A percentile compares a stretch with the other conserved stretches of the same genome.
These are phyloP conservation scores for Rosalia funebris DNA, from an alignment of 2,888 invertebrate species.

Conservation along the genomic window DNA sequence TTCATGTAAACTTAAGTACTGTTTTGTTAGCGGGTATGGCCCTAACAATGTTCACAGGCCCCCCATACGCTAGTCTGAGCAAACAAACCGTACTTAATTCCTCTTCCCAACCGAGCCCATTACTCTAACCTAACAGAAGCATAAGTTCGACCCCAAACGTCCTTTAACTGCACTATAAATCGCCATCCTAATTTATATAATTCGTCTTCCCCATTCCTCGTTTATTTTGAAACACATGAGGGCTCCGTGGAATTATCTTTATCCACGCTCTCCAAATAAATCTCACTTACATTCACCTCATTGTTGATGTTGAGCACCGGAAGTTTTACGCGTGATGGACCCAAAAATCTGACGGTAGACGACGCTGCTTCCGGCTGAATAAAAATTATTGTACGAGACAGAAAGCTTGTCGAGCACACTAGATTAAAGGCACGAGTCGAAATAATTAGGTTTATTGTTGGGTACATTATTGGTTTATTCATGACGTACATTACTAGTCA, in stretches of 20 bases:
- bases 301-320: conserved; percentile 42
- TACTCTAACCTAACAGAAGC: no score
- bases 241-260: not conserved
- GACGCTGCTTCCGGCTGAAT: conserved; percentile 28
- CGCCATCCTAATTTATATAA: no score
- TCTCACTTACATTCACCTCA: conserved; percentile 21
- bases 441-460: conserved; percentile 25
- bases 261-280: not conserved
- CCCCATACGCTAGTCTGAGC: no score
- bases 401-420: conserved; percentile 12
- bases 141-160: no score
- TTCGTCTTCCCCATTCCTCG: not conserved
- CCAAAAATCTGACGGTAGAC: conserved; percentile 37
- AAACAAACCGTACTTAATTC: no score
- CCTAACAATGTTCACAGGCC: no score
- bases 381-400: conserved; percentile 2
- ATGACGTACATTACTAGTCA: no score
- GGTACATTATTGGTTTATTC: conserved; percentile 2
- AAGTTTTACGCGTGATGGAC: conserved; percentile 51
- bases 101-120: no score
- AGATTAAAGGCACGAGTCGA: conserved; percentile 18
- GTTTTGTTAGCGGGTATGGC: no score
- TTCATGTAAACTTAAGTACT: no score
- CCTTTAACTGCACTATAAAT: no score
- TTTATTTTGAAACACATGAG: not conserved